These are phyloP conservation scores for Drosophila jambulina DNA, from an alignment of 1,140 invertebrate species.

Conservation along the genomic window DNA sequence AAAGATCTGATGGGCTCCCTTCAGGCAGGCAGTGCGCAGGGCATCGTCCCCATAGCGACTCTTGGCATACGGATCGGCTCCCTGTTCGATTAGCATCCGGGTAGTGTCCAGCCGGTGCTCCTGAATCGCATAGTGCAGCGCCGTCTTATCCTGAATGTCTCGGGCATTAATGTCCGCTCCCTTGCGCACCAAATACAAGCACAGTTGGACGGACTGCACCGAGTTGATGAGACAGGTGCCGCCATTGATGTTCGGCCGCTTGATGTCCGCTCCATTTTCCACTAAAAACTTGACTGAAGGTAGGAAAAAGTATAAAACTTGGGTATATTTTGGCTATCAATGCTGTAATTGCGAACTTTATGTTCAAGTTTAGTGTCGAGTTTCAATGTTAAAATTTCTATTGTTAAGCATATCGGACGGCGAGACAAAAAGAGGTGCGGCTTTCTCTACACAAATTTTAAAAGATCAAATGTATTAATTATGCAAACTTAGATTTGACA, in stretches of 20 bases:
- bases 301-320: not conserved
- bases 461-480: not conserved
- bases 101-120: slow-evolving; percentile 95
- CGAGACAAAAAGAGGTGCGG: not conserved
- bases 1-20: slow-evolving; percentile 94
- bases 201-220: slow-evolving; percentile 93
- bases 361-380: not conserved
- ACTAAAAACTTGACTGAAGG: slow-evolving; percentile 91
- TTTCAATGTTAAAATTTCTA: not conserved
- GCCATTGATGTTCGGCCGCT: slow-evolving; percentile 95
- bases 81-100: slow-evolving; percentile 91
- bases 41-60: slow-evolving; percentile 96
- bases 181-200: slow-evolving; percentile 91
- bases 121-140: slow-evolving; percentile 97
- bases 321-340: not conserved
- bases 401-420: not conserved
- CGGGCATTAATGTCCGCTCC: slow-evolving; percentile 94
- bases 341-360: not conserved
- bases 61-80: slow-evolving; percentile 91
- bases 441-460: not conserved
- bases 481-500: not conserved
- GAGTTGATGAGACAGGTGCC: slow-evolving; percentile 97
- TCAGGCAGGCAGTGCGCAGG: slow-evolving; percentile 94
- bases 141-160: slow-evolving; percentile 96
- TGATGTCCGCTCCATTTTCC: slow-evolving; percentile 93